Evolutionary conservation across 2,888 invertebrate genomes (phyloP).

Genomic region (Drosophila austrosaltans): DNA sequence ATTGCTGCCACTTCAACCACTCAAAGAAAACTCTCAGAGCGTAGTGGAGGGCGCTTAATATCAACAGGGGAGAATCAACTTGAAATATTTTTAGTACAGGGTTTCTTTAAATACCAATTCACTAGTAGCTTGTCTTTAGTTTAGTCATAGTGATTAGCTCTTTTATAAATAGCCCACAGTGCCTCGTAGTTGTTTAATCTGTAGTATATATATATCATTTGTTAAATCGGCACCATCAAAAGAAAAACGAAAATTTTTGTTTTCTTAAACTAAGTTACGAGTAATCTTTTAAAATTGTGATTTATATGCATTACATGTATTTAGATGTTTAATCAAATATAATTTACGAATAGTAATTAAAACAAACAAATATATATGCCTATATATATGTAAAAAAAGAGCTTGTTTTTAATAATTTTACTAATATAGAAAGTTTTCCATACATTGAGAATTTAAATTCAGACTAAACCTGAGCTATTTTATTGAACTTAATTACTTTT

Average conservation of each 20-base stretch:
- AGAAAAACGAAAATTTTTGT: slow-evolving; percentile 21
- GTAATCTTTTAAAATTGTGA: slow-evolving; percentile 42
- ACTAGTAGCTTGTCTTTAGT: slow-evolving; percentile 1
- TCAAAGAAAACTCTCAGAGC: slow-evolving; percentile 22
- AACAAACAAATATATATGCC: not conserved
- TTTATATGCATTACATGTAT: slow-evolving; percentile 43
- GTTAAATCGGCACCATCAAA: not conserved
- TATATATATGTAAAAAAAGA: not conserved
- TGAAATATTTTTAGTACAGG: slow-evolving; percentile 21
- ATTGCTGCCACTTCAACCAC: slow-evolving; percentile 47
- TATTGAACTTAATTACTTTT: slow-evolving; percentile 18
- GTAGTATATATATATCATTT: slow-evolving; percentile 9
- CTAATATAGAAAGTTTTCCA: not conserved
- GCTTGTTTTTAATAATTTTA: not conserved
- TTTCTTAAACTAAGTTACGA: slow-evolving; percentile 26
- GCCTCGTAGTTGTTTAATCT: slow-evolving; percentile 35
- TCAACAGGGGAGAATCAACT: not conserved
- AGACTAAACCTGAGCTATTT: not conserved
- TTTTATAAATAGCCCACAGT: slow-evolving; percentile 32
- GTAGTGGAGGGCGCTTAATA: slow-evolving; percentile 28
- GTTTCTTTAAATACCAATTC: slow-evolving; percentile 37
- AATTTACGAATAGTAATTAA: not conserved
- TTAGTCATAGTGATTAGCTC: slow-evolving; percentile 30
- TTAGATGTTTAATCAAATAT: slow-evolving; percentile 86
- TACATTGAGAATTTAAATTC: not conserved